Percentiles rank a stretch among this genome's conserved stretches.
These are phyloP conservation scores for Hyposoter dolosus DNA, from an alignment of 2,888 invertebrate genomes.

Conservation along the genomic window DNA sequence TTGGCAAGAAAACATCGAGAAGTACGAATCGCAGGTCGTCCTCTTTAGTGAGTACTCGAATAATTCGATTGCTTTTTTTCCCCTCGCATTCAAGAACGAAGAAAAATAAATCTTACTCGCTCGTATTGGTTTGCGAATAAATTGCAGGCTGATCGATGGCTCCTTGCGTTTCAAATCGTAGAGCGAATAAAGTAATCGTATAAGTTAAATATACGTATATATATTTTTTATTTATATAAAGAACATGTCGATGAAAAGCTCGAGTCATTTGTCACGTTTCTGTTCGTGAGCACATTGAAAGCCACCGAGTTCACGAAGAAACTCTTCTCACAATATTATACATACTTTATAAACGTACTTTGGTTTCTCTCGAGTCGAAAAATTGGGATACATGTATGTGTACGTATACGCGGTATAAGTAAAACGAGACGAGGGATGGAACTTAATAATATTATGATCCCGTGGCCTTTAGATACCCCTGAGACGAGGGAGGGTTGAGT, in stretches of 20 bases:
- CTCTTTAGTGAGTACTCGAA: constrained; percentile 54
- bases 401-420: constrained; percentile 64
- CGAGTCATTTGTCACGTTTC: constrained; percentile 63
- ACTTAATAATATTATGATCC: constrained; percentile 82
- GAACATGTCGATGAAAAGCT: constrained; percentile 56
- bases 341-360: constrained; percentile 45
- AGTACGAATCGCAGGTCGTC: constrained; percentile 42
- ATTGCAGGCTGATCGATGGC: constrained; percentile 61
- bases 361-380: constrained; percentile 42
- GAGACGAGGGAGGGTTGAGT: constrained; percentile 76
- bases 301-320: constrained; percentile 55
- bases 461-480: constrained; percentile 80
- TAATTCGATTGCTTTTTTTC: constrained; percentile 28
- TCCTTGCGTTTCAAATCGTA: constrained; percentile 41
- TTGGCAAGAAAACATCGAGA: constrained; percentile 22
- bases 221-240: constrained; percentile 14
- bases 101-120: not conserved
- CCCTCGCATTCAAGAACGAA: not conserved
- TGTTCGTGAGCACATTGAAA: constrained; percentile 40
- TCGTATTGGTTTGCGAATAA: constrained; percentile 31
- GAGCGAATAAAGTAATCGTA: constrained; percentile 61
- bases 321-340: constrained; percentile 46
- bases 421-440: constrained; percentile 73
- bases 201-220: constrained; percentile 10
- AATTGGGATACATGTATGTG: constrained; percentile 7